These are phyloP conservation scores for Typhlichthys eigenmanni DNA, from an alignment of 2,797 vertebrate species.

Conservation along the genomic window DNA sequence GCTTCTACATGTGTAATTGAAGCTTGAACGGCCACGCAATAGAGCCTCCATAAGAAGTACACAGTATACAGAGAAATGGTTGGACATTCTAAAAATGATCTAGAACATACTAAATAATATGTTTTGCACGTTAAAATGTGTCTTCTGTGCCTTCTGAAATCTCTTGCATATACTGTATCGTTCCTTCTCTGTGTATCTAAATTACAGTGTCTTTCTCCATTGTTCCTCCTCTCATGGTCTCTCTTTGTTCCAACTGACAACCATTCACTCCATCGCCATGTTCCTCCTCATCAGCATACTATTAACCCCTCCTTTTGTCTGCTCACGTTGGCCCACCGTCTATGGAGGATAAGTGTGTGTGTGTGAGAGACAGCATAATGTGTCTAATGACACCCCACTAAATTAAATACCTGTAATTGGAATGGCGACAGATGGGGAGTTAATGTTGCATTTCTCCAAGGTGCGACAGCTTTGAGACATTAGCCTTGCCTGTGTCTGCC, in stretches of 20 bases:
- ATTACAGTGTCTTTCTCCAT: neutral
- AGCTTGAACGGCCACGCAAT: too few species aligned
- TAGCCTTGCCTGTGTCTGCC: slow-evolving; percentile 21
- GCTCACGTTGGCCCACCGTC: slow-evolving; percentile 47
- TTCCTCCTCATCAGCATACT: slow-evolving; percentile 20
- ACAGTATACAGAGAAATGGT: too few species aligned
- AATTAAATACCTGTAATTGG: slow-evolving; percentile 68
- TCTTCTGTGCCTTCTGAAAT: too few species aligned
- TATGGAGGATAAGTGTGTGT: slow-evolving; percentile 23
- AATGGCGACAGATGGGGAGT: slow-evolving; percentile 60
- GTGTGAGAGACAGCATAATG: slow-evolving; percentile 42
- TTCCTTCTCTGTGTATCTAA: neutral
- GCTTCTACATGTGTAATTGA: too few species aligned
- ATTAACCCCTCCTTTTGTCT: slow-evolving; percentile 30
- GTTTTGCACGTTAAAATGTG: too few species aligned
- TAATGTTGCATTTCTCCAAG: slow-evolving; percentile 54
- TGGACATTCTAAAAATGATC: too few species aligned
- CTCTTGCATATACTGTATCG: too few species aligned
- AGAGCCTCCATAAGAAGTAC: too few species aligned
- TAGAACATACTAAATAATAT: too few species aligned
- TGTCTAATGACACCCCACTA: slow-evolving; percentile 40
- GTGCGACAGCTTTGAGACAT: slow-evolving; percentile 17
- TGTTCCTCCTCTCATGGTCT: slow-evolving; percentile 1
- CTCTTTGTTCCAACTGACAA: slow-evolving; percentile 6
- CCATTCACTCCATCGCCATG: slow-evolving; percentile 17